Base-by-base conservation (phyloP, 2,888 invertebrate genomes). In the Atherix ibis region DNA sequence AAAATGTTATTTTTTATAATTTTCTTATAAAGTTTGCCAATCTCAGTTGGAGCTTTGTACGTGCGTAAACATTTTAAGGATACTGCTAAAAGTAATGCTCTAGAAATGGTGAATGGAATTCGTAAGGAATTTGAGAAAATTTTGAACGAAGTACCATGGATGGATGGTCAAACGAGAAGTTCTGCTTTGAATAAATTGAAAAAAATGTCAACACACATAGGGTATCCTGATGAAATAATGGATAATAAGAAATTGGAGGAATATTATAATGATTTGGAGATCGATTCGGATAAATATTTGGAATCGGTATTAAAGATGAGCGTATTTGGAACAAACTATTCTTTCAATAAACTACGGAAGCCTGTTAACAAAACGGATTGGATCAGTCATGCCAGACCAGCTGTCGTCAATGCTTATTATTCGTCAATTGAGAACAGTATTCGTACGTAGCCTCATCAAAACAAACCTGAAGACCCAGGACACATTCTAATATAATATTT, bases 71-170 rank as follows among this genome's bases (percentile, higher is more conserved):
- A 84, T 55, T 91, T 91, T 65, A 75, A 85, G 45, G 78, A 87
- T 53, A 74, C 79, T 34, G 81, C 88, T 0, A 83, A 87, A 54
- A 69, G 73, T 31, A 79, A 76, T 44, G 89, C 88, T 1, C 57
- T 83, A 40, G 83, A 85, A 56, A 88, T 92, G 84, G 89, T 91
- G 0, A 66, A 70, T 35, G 80, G 85, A 46, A 88, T 95, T 45
- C 72, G 82, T 39, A 64, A 67, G 35, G 79, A 88, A 44, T 92
- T 92, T 63, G 70, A 73, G 40, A 73, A 80, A 46, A 85, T 91
- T 18, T 57, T 91, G 35, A 65, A 70, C 13, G 68, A 74, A 37
- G 76, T 91, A 10, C 79, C 81, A 29, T 95, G 94, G 94, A 94
- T 95, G 94, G 92, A 94, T 52, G 72, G 74, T 0, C 62, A 66